Base-by-base conservation (phyloP, 2,797 vertebrate genomes). In the Lepilemur septentrionalis region DNA sequence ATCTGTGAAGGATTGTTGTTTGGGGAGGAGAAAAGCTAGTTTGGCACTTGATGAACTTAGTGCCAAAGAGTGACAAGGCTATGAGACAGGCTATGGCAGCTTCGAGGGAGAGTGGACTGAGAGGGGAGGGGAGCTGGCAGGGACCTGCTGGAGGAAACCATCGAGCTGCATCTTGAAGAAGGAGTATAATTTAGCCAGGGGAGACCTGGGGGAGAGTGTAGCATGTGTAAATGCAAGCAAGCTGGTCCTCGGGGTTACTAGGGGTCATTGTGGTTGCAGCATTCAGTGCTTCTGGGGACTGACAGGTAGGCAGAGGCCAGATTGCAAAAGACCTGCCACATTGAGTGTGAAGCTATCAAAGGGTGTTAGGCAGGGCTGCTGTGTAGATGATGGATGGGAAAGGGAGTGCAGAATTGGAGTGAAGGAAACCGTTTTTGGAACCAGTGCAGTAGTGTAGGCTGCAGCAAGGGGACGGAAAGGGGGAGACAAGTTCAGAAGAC, bases 61-160 rank as follows among this genome's bases (percentile, higher is more conserved):
- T 63, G 63, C 32, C 63, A n/a, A n/a, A 22, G 20, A 28, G 32
- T 48, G 78, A 15, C 8, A 35, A 73, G 35, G 35, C 28, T 32
- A 4, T 43, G 48, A 14, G 2, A 38, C 59, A 32, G 55, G n/a
- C 61, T 41, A 0, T 28, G 11, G 46, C 70, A 72, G 35, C 48
- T 61, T 38, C 32, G 2, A 30, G 43, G 20, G 25, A 84, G 30
- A 43, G 32, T 8, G 17, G 63, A 30, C 70, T 32, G 35, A 30
- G 50, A 48, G 12, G 7, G 14, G n/a, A 50, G 32, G 30, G 63
- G 41, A 67, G 17, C 30, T 46, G 82, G 48, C 22, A 18, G 25
- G 81, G 83, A 87, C 65, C 41, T 95, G 73, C 57, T 63, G 38
- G 76, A 94, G 59, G 80, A 93, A 93, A 48, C 67, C 50, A 6